Evolutionary conservation across 2,888 invertebrate species (phyloP), one percentile per base, ranked within the genome.

Genomic region (Oscheius sp.): DNA sequence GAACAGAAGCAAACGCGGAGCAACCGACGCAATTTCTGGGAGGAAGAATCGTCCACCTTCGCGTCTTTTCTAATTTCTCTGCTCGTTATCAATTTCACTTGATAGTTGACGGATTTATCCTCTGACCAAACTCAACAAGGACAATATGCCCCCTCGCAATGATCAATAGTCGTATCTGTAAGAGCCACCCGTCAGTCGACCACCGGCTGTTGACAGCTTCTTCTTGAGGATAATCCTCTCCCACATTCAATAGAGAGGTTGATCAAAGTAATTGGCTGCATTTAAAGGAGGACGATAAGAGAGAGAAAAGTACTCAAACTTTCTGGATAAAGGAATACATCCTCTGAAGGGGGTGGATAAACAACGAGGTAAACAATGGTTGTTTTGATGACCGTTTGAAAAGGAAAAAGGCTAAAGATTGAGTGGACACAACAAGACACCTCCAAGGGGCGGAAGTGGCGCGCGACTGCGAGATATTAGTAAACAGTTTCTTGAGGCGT

Each of bases 401-500:
- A 46, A 16, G 43, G 45, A 72, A 45, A 66, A n/a, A 43, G 72
- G 53, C 27, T 45, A 35, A 56, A 21, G 58, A 25, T 43, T 9
- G 45, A 35, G 35, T 35, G 35, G 35, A 35, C 35, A 35, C 35
- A 35, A 35, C 35, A 35, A 9, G 35, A 9, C 35, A 25, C n/a
- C 45, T 21, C 21, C 25, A 29, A 29, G 55, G 43, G 35, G 41
- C 18, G 55, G 69, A 55, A 69, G 53, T 45, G 59, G 59, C 21
- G 35, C 41, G 46, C 21, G 23, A 49, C 3, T 13, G 49, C 13
- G 45, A 46, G 52, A 66, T 66, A 66, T 66, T 66, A 66, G 66
- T 66, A 66, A 66, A 66, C 66, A 66, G 66, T 66, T 66, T 66
- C 35, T 29, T 43, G n/a, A 21, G 46, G 25, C 66, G 43, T 46